Evolutionary conservation across 92 coral and sea anemone species (phyloP).

Genomic region (Actinernus sp.): DNA sequence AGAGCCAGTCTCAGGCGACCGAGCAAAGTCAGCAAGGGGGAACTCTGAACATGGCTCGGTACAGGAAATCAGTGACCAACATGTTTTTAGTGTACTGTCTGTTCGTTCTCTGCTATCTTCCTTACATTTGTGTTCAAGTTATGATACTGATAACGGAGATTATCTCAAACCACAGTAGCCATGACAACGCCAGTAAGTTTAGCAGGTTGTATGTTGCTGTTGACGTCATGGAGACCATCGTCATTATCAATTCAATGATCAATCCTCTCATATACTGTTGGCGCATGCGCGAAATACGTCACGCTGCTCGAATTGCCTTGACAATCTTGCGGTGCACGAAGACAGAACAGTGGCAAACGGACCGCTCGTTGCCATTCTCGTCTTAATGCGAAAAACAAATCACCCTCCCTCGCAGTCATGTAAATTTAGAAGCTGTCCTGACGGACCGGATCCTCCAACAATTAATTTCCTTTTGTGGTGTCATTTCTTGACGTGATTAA

Average conservation of each 20-base stretch:
- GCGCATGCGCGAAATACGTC: constrained; percentile 44
- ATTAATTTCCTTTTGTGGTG: too few species aligned
- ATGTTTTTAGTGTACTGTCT: constrained; percentile 56
- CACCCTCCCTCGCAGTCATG: too few species aligned
- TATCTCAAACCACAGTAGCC: not conserved
- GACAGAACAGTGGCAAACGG: not conserved
- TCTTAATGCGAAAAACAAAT: not conserved
- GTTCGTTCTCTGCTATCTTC: constrained; percentile 56
- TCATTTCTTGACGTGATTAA: too few species aligned
- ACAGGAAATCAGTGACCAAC: constrained; percentile 50
- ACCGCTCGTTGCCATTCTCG: constrained; percentile 17
- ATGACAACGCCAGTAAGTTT: not conserved
- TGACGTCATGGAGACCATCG: constrained; percentile 21
- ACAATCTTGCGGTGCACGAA: constrained; percentile 14
- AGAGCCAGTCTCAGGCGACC: constrained; percentile 23
- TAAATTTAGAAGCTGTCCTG: too few species aligned
- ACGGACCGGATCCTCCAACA: too few species aligned
- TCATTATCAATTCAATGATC: constrained; percentile 18
- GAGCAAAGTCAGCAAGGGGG: not conserved
- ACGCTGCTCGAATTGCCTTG: constrained; percentile 24
- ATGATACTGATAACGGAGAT: constrained; percentile 12
- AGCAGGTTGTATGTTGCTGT: constrained; percentile 13
- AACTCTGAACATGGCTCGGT: constrained; percentile 41
- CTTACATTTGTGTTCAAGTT: constrained; percentile 49
- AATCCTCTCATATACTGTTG: constrained; percentile 36